phyloP scores from a whole-genome alignment of 2,888 invertebrate genomes.

The Caenorhabditis zanzibari region DNA sequence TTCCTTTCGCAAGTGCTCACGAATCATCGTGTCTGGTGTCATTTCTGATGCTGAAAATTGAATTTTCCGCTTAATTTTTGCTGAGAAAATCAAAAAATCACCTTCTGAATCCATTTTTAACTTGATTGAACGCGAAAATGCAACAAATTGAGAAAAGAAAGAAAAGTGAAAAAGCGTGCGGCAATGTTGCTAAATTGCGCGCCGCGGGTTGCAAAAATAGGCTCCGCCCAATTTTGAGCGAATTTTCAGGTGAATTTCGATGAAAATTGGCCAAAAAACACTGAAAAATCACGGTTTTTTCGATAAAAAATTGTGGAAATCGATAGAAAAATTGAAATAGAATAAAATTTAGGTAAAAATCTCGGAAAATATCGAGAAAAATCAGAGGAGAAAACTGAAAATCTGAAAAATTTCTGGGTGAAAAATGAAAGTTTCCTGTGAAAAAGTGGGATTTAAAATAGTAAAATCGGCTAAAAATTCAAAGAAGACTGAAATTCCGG shows the following conservation, averaged over 20 bases:
- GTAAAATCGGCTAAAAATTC: too few species aligned
- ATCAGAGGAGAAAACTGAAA: too few species aligned
- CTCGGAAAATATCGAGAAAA: too few species aligned
- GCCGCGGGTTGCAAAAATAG: conserved; percentile 16
- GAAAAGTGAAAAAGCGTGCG: conserved; percentile 11
- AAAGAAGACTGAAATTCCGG: too few species aligned
- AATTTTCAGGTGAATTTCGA: too few species aligned
- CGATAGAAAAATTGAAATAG: background rate
- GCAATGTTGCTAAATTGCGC: conserved; percentile 27
- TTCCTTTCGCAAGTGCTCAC: background rate
- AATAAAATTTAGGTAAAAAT: too few species aligned
- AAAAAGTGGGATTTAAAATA: too few species aligned
- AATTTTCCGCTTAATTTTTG: background rate
- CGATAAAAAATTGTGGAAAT: background rate
- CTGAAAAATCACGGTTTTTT: too few species aligned
- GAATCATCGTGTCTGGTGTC: conserved; percentile 11
- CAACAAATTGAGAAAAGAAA: background rate
- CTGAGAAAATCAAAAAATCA: conserved; percentile 18
- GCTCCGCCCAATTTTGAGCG: conserved; percentile 10
- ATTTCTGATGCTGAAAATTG: conserved; percentile 1
- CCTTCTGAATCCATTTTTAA: background rate
- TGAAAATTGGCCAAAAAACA: too few species aligned
- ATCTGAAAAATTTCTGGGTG: too few species aligned
- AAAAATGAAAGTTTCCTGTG: too few species aligned
- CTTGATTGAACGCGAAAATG: background rate